Evolutionary conservation across 2,113 vertebrate species (phyloP), one percentile per base, ranked within the genome.

Genomic region (Todiramphus saurophagus): DNA sequence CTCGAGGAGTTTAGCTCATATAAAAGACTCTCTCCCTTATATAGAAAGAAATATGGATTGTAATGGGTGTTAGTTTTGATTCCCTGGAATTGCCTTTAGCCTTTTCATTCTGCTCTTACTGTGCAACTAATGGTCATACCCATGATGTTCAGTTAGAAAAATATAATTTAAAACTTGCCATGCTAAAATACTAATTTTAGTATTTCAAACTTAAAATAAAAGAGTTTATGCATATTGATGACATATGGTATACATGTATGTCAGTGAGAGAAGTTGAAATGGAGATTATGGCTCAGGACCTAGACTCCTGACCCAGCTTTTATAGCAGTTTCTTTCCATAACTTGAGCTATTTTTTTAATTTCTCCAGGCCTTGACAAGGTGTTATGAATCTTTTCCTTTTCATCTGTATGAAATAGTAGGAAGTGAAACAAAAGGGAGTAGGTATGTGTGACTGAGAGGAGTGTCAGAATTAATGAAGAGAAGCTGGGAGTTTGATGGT

Each of bases 71-170:
- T 78, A 90, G 60, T 67, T 60, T 58, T 91, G 46, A 93, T 82
- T 90, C 27, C n/a, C 31, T 94, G 93, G 51, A 28, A 79, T 63
- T 79, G 83, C 74, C 83, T 84, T 95, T 53, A 97, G 90, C 73
- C 85, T 92, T 90, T 94, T 94, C 73, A 89, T 12, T 87, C 88
- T 92, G 77, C 62, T 94, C 90, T 95, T 75, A 94, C 89, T 92
- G 89, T 82, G 92, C 76, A 90, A 73, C 86, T 92, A 92, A 93
- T 81, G 87, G 68, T 87, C 50, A 92, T 60, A 89, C 46, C 66
- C 69, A 58, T 67, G 77, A 85, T 94, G 62, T 69, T 92, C 73
- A 84, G 69, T 50, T 76, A 75, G 83, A 76, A 82, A 92, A 92
- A 69, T 44, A 82, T 63, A 0, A 24, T 86, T 87, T 94, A 89